Evolutionary conservation across 2,113 vertebrate species (phyloP), one percentile per base, ranked within the genome.

Genomic region (Ivindomyrus marchei): DNA sequence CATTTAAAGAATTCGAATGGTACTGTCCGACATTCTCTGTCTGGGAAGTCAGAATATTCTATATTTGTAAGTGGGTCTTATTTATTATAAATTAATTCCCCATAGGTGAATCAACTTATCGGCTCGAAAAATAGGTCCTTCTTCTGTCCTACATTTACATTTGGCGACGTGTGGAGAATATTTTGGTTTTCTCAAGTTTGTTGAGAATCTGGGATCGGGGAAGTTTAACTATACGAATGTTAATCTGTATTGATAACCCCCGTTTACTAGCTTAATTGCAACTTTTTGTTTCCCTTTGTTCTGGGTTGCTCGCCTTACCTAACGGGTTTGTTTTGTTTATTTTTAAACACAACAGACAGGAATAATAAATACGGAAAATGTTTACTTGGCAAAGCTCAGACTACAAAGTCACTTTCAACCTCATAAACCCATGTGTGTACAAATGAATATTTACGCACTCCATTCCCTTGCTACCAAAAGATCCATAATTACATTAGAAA

Each of bases 1-100:
- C 1, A 49, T 47, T 49, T 45, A 49, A 13, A 49, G 45, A 70
- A 85, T 50, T n/a, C 8, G 21, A 62, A 88, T 46, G 36, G 56
- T 31, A 80, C 21, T 50, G 50, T 46, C 36, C 45, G 53, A 85
- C 36, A 80, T 80, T 9, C 42, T 53, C 49, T 87, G 36, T 47
- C 31, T 87, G 84, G 42, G 89, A 87, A 49, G 88, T 56, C 56
- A 45, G 27, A 45, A 62, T 47, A 31, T 31, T 11, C 21, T 49
- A 52, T 89, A 88, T 83, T 85, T 89, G 85, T 87, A 42, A 77
- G 39, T 88, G 77, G 84, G 36, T 89, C 31, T 45, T 89, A 42
- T 58, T 80, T 31, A 36, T 56, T n/a, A 42, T 36, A 36, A 42
- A 80, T 36, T 39, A 80, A 80, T 36, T 39, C 21, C 58, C 27